Base-by-base conservation (phyloP, 2,113 vertebrate genomes). In the Ia io region DNA sequence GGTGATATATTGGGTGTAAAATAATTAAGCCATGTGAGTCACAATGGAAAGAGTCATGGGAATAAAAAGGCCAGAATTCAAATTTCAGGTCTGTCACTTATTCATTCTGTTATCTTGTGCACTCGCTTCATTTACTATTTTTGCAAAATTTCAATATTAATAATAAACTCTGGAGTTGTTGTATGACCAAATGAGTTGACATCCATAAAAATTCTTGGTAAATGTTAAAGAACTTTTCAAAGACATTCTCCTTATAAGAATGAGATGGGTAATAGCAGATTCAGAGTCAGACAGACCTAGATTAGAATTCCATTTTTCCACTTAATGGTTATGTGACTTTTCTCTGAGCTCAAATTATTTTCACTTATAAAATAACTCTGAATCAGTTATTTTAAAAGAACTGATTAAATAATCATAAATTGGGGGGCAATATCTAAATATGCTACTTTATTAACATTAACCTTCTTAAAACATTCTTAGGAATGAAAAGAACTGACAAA, bases 371-470 rank as follows among this genome's bases (percentile, higher is more conserved):
- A 87, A 65, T 69, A 77, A 90, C 7, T 69, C 25, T 84, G 35
- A 37, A 71, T 35, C n/a, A 51, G 32, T 63, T 76, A 76, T 90
- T 96, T 92, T 67, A 47, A 76, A 80, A 70, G 14, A 42, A 69
- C 76, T 90, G 86, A 93, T 63, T 12, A 90, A 87, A 86, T 65
- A 40, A 76, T 59, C 4, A 88, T 53, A 91, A 76, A 2, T 92
- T 88, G 69, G 32, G 47, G 17, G 10, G 6, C 1, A 67, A 32
- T 76, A 82, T 69, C 10, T 92, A 85, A 93, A 78, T 61, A 42
- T 9, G 2, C 5, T 77, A 40, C 51, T 77, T 92, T 89, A 78
- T 76, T 77, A 88, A 88, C 63, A 49, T 61, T 80, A 13, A 91
- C 40, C 5, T 84, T 67, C 32, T 95, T 82, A 83, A 87, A 20